These are phyloP conservation scores for Akabosia matsudoensis DNA, from an alignment of 1,140 invertebrate species.

Conservation along the genomic window DNA sequence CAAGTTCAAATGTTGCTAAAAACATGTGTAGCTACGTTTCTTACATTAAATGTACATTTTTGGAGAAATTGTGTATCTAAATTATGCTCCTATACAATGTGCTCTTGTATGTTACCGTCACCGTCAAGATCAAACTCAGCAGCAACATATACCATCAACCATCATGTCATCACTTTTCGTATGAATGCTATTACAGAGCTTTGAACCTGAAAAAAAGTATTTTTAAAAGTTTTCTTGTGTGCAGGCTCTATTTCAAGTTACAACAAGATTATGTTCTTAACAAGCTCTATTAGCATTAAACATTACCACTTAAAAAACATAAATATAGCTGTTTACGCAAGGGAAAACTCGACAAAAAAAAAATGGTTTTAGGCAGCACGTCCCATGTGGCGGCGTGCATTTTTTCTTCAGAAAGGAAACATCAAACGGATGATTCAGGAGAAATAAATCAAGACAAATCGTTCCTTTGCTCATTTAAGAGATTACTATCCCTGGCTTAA, in stretches of 20 bases:
- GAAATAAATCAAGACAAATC: slow-evolving; percentile 13
- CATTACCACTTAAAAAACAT: background rate
- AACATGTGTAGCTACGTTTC: background rate
- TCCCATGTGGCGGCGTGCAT: background rate
- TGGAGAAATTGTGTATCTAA: background rate
- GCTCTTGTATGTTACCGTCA: background rate
- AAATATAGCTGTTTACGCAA: background rate
- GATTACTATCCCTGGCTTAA: background rate
- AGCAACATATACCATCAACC: no score
- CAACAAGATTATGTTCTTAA: background rate
- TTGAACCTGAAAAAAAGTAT: background rate
- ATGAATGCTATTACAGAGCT: background rate
- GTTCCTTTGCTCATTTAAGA: background rate
- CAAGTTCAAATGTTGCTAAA: slow-evolving; percentile 12
- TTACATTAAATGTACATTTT: background rate
- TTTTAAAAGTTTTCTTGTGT: background rate
- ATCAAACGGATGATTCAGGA: slow-evolving; percentile 1
- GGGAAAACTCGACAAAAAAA: background rate
- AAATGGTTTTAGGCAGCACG: no score
- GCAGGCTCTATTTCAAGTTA: background rate
- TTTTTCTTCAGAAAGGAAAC: background rate
- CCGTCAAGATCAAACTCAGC: no score
- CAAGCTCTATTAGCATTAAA: background rate
- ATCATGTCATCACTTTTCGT: background rate
- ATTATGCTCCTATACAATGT: background rate